A percentile compares a stretch with the other conserved stretches of the same genome.
phyloP scores from a whole-genome alignment of 2,888 invertebrate genomes.

The Cheilosia soror region DNA sequence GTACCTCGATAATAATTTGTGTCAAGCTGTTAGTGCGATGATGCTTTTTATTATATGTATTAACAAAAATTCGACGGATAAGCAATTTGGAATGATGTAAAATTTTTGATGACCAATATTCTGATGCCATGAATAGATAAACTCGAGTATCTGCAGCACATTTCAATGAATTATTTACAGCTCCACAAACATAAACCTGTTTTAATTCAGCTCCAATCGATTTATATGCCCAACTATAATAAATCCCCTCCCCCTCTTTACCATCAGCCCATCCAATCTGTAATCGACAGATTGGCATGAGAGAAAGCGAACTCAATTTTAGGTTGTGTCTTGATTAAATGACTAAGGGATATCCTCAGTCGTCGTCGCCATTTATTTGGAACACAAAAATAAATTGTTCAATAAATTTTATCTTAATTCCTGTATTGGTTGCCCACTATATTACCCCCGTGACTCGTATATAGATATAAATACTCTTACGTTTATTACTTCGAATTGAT shows the following conservation, averaged over 20 bases:
- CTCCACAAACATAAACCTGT: constrained; percentile 39
- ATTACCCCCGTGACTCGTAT: constrained; percentile 12
- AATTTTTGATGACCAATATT: neutral
- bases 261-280: neutral
- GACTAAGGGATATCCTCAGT: constrained; percentile 54
- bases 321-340: constrained; percentile 63
- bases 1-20: too few relatives aligned
- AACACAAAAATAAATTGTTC: constrained; percentile 78
- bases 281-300: constrained; percentile 25
- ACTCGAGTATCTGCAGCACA: neutral
- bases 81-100: neutral
- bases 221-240: constrained; percentile 63
- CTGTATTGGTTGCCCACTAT: constrained; percentile 76
- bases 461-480: constrained; percentile 61
- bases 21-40: too few relatives aligned
- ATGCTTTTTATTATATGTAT: too few relatives aligned
- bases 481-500: constrained; percentile 74
- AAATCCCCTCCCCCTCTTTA: constrained; percentile 7
- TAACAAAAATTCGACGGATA: neutral
- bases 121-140: neutral
- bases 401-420: constrained; percentile 79
- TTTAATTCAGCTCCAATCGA: constrained; percentile 63
- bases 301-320: constrained; percentile 42
- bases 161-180: constrained; percentile 38
- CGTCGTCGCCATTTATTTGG: constrained; percentile 66